Percentiles rank a stretch among this genome's conserved stretches.
phyloP scores from a whole-genome alignment of 1,140 invertebrate genomes.

The Hesperophylax magnus region DNA sequence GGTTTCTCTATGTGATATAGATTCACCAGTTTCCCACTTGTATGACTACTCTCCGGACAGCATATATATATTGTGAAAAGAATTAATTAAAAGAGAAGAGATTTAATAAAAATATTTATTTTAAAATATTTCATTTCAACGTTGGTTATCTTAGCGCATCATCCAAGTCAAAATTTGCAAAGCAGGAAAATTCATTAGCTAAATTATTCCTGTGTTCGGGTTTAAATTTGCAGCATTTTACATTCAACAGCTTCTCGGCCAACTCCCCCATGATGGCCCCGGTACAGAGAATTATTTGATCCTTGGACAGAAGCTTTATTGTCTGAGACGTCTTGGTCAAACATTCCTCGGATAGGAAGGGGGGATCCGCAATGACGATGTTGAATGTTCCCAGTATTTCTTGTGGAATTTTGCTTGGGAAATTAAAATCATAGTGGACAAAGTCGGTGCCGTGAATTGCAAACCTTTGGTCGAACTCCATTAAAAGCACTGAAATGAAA shows the following conservation, averaged over 20 bases:
- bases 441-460: slow-evolving; percentile 84
- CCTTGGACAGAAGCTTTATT: slow-evolving; percentile 82
- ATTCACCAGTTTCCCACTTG: too few species aligned
- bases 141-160: slow-evolving; percentile 19
- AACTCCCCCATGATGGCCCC: slow-evolving; percentile 85
- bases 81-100: neutral
- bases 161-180: slow-evolving; percentile 87
- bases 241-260: slow-evolving; percentile 74
- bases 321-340: slow-evolving; percentile 87
- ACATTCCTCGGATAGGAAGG: slow-evolving; percentile 95
- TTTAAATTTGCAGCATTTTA: slow-evolving; percentile 79
- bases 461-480: slow-evolving; percentile 90
- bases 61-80: neutral
- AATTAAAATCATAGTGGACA: slow-evolving; percentile 91
- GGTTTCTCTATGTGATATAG: too few species aligned
- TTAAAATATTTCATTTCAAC: neutral
- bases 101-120: slow-evolving; percentile 15
- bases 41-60: too few species aligned
- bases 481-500: slow-evolving; percentile 77
- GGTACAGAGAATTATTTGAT: slow-evolving; percentile 91
- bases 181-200: slow-evolving; percentile 94
- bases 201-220: slow-evolving; percentile 91
- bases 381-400: slow-evolving; percentile 79
- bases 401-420: slow-evolving; percentile 79
- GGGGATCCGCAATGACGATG: slow-evolving; percentile 93